Evolutionary conservation across 2,888 invertebrate genomes (phyloP).

Genomic region (Campopleginae sp.): DNA sequence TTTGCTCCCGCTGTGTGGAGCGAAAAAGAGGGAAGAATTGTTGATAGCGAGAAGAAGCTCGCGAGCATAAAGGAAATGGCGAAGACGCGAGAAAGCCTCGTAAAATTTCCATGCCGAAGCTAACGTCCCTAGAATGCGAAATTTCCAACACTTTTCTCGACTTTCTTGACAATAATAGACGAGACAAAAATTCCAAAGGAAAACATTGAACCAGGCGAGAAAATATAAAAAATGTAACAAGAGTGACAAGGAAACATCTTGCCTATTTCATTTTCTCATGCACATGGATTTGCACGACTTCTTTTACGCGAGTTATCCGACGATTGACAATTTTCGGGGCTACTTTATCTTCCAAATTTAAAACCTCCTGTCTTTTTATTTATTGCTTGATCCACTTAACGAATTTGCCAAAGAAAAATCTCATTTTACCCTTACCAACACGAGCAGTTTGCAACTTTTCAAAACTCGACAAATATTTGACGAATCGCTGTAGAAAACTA

Average conservation of each 20-base stretch:
- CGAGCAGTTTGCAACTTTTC: background rate
- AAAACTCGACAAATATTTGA: background rate
- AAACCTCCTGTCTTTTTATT: background rate
- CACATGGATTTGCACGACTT: background rate
- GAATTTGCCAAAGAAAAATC: background rate
- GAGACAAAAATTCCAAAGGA: background rate
- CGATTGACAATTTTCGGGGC: background rate
- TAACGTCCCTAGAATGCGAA: slow-evolving; percentile 62
- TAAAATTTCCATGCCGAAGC: slow-evolving; percentile 66
- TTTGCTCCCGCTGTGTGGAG: slow-evolving; percentile 24
- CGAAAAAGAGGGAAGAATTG: slow-evolving; percentile 11
- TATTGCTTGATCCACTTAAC: background rate
- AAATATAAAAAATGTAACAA: slow-evolving; percentile 31
- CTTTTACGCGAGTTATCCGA: background rate
- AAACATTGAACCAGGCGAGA: background rate
- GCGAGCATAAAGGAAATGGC: background rate
- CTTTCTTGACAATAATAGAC: slow-evolving; percentile 31
- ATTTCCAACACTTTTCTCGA: slow-evolving; percentile 43
- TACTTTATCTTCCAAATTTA: background rate
- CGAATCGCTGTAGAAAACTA: background rate
- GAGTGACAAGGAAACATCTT: background rate
- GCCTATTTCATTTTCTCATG: slow-evolving; percentile 30
- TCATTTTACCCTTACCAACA: background rate
- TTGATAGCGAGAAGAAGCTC: slow-evolving; percentile 22
- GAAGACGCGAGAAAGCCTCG: slow-evolving; percentile 49